Percentiles rank a stretch among this genome's conserved stretches.
phyloP scores from a whole-genome alignment of 2,113 vertebrate species.

The Cygnus atratus region DNA sequence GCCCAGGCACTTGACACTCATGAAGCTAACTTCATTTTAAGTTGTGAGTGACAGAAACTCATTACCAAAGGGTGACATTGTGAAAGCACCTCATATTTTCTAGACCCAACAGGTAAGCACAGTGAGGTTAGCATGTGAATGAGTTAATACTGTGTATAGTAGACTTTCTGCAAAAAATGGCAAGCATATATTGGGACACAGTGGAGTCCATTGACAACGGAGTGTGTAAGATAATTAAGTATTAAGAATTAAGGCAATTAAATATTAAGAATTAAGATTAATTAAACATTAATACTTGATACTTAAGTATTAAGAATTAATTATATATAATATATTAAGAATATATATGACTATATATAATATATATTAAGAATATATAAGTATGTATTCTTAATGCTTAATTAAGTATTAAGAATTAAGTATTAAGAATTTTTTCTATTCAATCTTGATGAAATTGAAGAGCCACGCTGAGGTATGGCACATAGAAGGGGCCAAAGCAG shows the following conservation, averaged over 20 bases:
- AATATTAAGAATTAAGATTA: too few relatives aligned
- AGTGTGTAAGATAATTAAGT: neutral
- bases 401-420: too few relatives aligned
- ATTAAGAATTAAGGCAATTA: too few relatives aligned
- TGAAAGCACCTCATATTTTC: neutral
- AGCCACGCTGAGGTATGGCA: neutral
- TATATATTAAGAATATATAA: too few relatives aligned
- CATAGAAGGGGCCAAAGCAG: neutral
- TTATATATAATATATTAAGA: too few relatives aligned
- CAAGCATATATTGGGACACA: neutral
- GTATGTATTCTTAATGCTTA: too few relatives aligned
- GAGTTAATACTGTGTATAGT: neutral
- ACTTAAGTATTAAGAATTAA: too few relatives aligned
- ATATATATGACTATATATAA: too few relatives aligned
- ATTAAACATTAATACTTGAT: too few relatives aligned
- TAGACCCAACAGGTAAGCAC: neutral
- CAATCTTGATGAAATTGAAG: neutral
- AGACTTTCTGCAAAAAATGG: neutral
- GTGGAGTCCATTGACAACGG: too few relatives aligned
- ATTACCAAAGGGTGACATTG: neutral
- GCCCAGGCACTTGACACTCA: neutral
- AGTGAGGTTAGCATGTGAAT: neutral
- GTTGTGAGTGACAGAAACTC: neutral
- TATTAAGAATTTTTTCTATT: neutral
- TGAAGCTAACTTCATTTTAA: neutral